Percentiles rank a stretch among this genome's conserved stretches.
Conservation (phyloP, 2,113 vertebrate species). For the Cyphomyrus discorhynchus region DNA sequence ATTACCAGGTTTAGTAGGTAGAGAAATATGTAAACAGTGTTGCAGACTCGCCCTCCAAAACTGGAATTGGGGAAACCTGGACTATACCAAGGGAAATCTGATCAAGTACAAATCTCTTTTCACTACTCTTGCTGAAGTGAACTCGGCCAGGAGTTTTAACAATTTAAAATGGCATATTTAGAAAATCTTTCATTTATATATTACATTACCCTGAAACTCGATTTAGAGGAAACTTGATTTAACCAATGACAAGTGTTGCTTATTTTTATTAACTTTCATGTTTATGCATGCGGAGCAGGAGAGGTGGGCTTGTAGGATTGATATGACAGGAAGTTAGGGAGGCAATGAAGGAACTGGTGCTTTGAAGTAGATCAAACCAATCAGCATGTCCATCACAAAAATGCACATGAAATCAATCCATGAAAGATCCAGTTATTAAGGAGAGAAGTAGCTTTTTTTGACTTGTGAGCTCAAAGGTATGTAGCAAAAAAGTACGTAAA, state of each 20-base stretch:
- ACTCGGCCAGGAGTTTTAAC: not conserved
- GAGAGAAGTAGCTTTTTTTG: slow-evolving; percentile 2
- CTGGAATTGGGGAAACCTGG: not conserved
- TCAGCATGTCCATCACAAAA: slow-evolving; percentile 14
- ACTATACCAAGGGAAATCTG: not conserved
- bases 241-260: slow-evolving; percentile 18
- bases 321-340: slow-evolving; percentile 15
- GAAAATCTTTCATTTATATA: not conserved
- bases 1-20: not conserved
- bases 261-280: slow-evolving; percentile 19
- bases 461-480: slow-evolving; percentile 15
- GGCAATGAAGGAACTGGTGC: not conserved
- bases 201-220: not conserved
- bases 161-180: not conserved
- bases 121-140: not conserved
- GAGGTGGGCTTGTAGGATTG: not conserved
- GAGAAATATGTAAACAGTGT: not conserved
- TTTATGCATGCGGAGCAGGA: slow-evolving; percentile 20
- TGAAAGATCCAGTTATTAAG: slow-evolving; percentile 10
- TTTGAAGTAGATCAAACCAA: slow-evolving; percentile 19
- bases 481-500: not conserved
- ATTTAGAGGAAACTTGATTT: slow-evolving; percentile 18
- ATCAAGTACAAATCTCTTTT: not conserved
- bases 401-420: slow-evolving; percentile 11
- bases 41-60: not conserved